phyloP scores from a whole-genome alignment of 2,888 invertebrate genomes.

The Ernsta delagoae region DNA sequence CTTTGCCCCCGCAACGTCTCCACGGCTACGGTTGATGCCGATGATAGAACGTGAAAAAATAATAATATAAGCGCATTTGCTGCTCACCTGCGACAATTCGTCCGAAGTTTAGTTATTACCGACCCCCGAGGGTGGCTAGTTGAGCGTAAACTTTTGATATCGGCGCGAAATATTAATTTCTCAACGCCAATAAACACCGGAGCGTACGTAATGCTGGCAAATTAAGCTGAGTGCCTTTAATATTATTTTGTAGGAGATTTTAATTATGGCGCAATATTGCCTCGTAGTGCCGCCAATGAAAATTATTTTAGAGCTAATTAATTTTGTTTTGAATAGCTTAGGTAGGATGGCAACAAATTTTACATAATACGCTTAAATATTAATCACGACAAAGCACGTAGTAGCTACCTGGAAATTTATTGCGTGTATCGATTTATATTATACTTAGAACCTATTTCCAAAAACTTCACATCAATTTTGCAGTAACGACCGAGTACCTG shows the following conservation, averaged over 20 bases:
- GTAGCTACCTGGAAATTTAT: slow-evolving; percentile 12
- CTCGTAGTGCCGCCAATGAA: slow-evolving; percentile 52
- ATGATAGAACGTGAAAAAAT: slow-evolving; percentile 69
- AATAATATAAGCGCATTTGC: slow-evolving; percentile 79
- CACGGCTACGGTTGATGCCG: slow-evolving; percentile 78
- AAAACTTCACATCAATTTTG: too few species aligned
- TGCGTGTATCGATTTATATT: too few species aligned
- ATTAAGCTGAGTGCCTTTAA: slow-evolving; percentile 78
- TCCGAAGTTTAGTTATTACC: slow-evolving; percentile 73
- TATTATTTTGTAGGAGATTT: slow-evolving; percentile 75
- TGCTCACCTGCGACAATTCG: slow-evolving; percentile 76
- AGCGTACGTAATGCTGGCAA: slow-evolving; percentile 79
- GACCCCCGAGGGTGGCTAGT: slow-evolving; percentile 75
- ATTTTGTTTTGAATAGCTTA: slow-evolving; percentile 49
- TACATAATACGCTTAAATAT: slow-evolving; percentile 32
- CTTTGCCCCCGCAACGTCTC: too few species aligned
- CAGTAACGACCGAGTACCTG: too few species aligned
- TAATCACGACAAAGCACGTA: slow-evolving; percentile 17
- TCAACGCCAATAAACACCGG: slow-evolving; percentile 76
- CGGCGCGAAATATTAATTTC: slow-evolving; percentile 83
- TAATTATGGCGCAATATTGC: slow-evolving; percentile 69
- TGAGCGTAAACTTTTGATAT: slow-evolving; percentile 84
- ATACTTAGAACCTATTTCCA: too few species aligned
- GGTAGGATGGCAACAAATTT: slow-evolving; percentile 37
- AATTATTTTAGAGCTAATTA: slow-evolving; percentile 56